phyloP scores from a whole-genome alignment of 2,113 vertebrate species.

The Sinosuthora webbiana region DNA sequence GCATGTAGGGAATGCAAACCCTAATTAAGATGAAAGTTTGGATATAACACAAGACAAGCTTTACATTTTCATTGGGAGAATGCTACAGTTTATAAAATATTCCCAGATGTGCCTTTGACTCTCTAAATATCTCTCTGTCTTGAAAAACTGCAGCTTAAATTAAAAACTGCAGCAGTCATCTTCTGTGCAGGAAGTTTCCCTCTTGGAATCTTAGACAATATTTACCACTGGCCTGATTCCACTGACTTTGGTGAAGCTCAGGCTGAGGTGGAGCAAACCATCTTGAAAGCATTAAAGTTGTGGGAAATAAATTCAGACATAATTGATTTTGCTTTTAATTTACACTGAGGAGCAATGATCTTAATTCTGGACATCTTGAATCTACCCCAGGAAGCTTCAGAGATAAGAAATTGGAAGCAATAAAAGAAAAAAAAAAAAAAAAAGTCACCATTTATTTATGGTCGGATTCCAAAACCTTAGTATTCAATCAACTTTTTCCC shows the following conservation, averaged over 20 bases:
- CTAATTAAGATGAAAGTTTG: slow-evolving; percentile 75
- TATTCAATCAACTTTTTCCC: not conserved
- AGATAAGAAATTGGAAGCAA: slow-evolving; percentile 30
- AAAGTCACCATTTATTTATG: not conserved
- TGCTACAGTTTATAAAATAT: slow-evolving; percentile 67
- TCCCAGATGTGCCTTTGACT: slow-evolving; percentile 71
- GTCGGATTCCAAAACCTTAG: not conserved
- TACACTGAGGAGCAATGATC: not conserved
- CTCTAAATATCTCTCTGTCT: slow-evolving; percentile 52
- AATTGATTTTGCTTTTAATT: slow-evolving; percentile 33
- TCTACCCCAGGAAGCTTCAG: slow-evolving; percentile 8
- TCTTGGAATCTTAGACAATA: slow-evolving; percentile 36
- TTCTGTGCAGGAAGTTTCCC: slow-evolving; percentile 43
- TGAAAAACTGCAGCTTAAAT: slow-evolving; percentile 62
- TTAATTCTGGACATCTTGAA: slow-evolving; percentile 20
- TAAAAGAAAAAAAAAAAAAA: not conserved
- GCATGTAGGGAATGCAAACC: slow-evolving; percentile 56
- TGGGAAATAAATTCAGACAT: slow-evolving; percentile 22
- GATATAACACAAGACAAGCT: slow-evolving; percentile 59
- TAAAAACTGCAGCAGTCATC: slow-evolving; percentile 63
- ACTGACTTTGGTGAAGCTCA: not conserved
- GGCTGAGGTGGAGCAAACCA: not conserved
- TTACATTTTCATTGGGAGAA: slow-evolving; percentile 68
- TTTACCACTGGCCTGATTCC: slow-evolving; percentile 46
- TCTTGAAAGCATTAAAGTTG: slow-evolving; percentile 69